A percentile compares a stretch with the other conserved stretches of the same genome.
Evolutionary conservation across 92 coral and sea anemone genomes (phyloP).

Genomic region (Phenganax marumi): DNA sequence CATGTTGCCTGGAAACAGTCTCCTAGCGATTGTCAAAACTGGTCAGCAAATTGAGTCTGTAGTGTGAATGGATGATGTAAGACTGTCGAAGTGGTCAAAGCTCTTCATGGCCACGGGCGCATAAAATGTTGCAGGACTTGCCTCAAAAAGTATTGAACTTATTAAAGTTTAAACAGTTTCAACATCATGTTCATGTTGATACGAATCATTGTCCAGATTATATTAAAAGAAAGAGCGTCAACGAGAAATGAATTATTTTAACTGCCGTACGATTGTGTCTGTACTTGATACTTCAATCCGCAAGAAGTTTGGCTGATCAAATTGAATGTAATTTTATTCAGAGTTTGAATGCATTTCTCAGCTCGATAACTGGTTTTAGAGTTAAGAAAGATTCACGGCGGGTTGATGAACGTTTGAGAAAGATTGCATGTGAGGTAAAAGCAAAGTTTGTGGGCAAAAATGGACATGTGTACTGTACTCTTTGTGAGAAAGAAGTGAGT

Average conservation of each 20-base stretch:
- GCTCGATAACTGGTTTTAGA: not conserved
- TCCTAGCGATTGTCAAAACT: too few relatives aligned
- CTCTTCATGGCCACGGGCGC: too few relatives aligned
- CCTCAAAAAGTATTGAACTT: not conserved
- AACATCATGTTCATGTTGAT: constrained; percentile 11
- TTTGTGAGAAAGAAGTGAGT: not conserved
- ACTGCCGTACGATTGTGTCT: constrained; percentile 19
- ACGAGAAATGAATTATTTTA: not conserved
- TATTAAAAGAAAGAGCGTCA: not conserved
- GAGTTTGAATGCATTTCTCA: not conserved
- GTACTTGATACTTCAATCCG: not conserved
- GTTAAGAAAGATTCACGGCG: not conserved
- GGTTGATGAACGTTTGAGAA: not conserved
- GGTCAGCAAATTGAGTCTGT: too few relatives aligned
- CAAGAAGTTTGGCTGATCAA: not conserved
- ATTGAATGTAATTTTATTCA: not conserved
- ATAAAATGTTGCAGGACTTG: not conserved
- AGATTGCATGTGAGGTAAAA: not conserved
- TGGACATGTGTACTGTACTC: not conserved
- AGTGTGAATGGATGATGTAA: too few relatives aligned
- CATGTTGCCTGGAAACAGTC: too few relatives aligned
- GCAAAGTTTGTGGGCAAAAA: constrained; percentile 4
- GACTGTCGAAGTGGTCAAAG: too few relatives aligned
- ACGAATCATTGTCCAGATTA: constrained; percentile 4
- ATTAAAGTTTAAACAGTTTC: not conserved